A percentile compares a stretch with the other conserved stretches of the same genome.
Conservation (phyloP, 2,888 invertebrate genomes). For the Dione juno region DNA sequence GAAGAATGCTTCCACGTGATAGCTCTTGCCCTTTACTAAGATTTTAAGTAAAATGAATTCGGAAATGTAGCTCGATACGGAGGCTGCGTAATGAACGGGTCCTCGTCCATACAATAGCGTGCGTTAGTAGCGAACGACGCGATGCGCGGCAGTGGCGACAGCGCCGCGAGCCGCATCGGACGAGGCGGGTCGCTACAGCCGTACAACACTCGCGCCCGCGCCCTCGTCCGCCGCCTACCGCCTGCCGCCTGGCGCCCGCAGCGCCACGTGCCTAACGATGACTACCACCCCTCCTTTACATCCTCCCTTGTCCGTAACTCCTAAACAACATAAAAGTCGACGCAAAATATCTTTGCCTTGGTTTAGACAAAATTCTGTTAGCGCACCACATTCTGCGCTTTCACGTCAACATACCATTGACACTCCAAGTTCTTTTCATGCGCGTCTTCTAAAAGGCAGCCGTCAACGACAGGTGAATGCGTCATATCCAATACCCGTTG, state of each 20-base stretch:
- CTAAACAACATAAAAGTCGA: slow-evolving; percentile 87
- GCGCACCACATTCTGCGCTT: slow-evolving; percentile 88
- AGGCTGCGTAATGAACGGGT: slow-evolving; percentile 78
- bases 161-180: slow-evolving; percentile 56
- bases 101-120: slow-evolving; percentile 59
- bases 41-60: slow-evolving; percentile 50
- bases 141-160: slow-evolving; percentile 63
- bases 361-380: slow-evolving; percentile 92
- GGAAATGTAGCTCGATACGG: slow-evolving; percentile 79
- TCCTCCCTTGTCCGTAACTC: slow-evolving; percentile 54
- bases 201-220: slow-evolving; percentile 56
- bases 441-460: slow-evolving; percentile 87
- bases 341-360: slow-evolving; percentile 95
- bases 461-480: slow-evolving; percentile 81
- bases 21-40: slow-evolving; percentile 74
- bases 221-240: slow-evolving; percentile 53
- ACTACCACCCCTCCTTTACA: slow-evolving; percentile 62
- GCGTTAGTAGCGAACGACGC: slow-evolving; percentile 49
- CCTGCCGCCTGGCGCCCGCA: slow-evolving; percentile 43
- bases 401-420: slow-evolving; percentile 95
- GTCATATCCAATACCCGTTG: slow-evolving; percentile 36
- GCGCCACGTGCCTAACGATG: slow-evolving; percentile 65
- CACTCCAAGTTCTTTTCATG: slow-evolving; percentile 93
- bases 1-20: slow-evolving; percentile 55
- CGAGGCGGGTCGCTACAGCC: slow-evolving; percentile 53